Base-by-base conservation (phyloP, 2,797 vertebrate species). In the Rhinoraja longicauda region DNA sequence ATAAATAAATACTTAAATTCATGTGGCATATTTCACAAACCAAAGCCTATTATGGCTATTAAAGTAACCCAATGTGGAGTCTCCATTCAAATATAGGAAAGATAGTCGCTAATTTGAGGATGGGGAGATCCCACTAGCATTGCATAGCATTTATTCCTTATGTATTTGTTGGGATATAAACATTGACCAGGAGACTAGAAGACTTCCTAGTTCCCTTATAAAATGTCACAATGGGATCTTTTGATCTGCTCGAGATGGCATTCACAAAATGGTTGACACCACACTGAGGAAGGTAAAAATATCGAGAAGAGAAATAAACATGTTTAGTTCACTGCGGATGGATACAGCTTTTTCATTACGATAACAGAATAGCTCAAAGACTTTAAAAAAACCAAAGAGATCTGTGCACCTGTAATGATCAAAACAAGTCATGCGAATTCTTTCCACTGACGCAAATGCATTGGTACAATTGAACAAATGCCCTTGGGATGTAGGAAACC, bases 401-500 rank as follows among this genome's bases (percentile, higher is more conserved):
- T 53, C 15, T 21, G 36, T 53, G 19, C 13, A 91, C 67, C 36
- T 73, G 39, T 53, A 29, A 26, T 73, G 90, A 73, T 73, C 64
- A 72, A 36, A 72, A 29, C 64, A 26, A 90, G 59, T n/a, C 19
- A 9, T 21, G 2, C n/a, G 72, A 21, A 39, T 90, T 15, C 88
- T 39, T 26, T 72, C 67, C 88, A 90, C 62, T 90, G 88, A 90
- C 36, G 13, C 88, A 90, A 70, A 90, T 72, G 32, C 36, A 45
- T 90, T 24, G 19, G 88, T 72, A 90, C 88, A 90, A 9, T 90
- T 90, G 88, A 90, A 90, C 64, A 90, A 90, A 26, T 73, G 90
- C 90, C 67, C 26, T 24, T 92, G 90, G 90, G 70, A 92, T 36
- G 70, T 72, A 72, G 29, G 70, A 92, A 92, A 73, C 36, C 36